Base-by-base conservation (phyloP, 2,797 vertebrate species). In the Pseudomugil tenellus region DNA sequence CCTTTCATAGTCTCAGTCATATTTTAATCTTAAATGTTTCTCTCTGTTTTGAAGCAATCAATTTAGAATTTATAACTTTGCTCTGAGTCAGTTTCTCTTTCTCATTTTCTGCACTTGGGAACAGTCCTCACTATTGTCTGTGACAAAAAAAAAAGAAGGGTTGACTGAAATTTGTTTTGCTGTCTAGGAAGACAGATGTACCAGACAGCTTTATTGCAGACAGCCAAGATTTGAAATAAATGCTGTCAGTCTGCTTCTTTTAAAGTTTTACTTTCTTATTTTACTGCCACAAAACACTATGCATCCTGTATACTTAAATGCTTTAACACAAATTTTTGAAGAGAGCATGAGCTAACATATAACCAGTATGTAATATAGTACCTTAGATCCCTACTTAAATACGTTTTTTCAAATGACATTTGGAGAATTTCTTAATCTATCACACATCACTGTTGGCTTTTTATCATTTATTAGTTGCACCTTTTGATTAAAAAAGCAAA, bases 151-250 rank as follows among this genome's bases (percentile, higher is more conserved):
- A 60, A 84, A 52, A 28, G 46, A 49, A 80, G 67, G 8, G 31
- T 46, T 31, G 70, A 63, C 56, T 57, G 67, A 75, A 79, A 88
- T 83, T 72, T 75, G 78, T 80, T 61, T 31, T n/a, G 61, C 67
- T 62, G 80, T 86, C 77, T 76, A 62, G n/a, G 54, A 81, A 87
- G 79, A 90, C 69, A 52, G 87, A 88, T 84, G 83, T 77, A 67
- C 67, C 72, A 37, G 77, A 60, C 16, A 19, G 61, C 55, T 70
- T 65, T 63, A 72, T 70, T 17, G 60, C 75, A 41, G 66, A 60
- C 62, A 67, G 61, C 64, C 76, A 37, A n/a, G 49, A 48, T 64
- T 71, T 63, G 43, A 67, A 69, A 60, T 52, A 48, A 65, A 74
- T 16, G 54, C 54, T 48, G 35, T 68, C 59, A 7, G n/a, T 76